These are phyloP conservation scores for Vicugna pacos DNA, from an alignment of 2,113 vertebrate genomes.

Conservation along the genomic window DNA sequence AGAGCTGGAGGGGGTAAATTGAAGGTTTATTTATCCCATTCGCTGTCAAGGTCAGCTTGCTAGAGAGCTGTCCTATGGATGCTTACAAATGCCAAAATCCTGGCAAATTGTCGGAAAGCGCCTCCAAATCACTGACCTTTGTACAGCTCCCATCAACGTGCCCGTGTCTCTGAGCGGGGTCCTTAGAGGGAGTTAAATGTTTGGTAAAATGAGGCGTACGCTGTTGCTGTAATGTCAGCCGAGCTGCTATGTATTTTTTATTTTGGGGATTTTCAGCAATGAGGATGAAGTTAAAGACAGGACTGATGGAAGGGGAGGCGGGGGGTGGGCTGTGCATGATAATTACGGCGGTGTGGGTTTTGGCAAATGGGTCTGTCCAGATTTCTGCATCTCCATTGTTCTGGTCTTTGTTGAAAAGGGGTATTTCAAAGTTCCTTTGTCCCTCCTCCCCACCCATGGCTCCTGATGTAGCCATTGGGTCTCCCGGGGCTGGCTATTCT, in stretches of 20 bases:
- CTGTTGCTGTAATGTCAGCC: conserved; percentile 85
- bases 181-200: conserved; percentile 94
- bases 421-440: background rate
- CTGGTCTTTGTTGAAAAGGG: too few species aligned
- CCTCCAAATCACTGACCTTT: conserved; percentile 99
- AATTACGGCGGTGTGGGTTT: background rate
- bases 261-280: conserved; percentile 74
- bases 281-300: conserved; percentile 53
- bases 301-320: conserved; percentile 44
- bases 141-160: conserved; percentile 95
- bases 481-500: rapidly evolving
- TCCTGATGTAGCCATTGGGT: rapidly evolving
- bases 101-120: conserved; percentile 96
- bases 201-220: conserved; percentile 85
- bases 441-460: background rate
- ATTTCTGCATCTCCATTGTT: background rate
- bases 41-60: conserved; percentile 99
- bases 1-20: conserved; percentile 96
- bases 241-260: conserved; percentile 68
- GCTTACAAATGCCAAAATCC: conserved; percentile 99
- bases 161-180: conserved; percentile 93
- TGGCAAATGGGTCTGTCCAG: background rate
- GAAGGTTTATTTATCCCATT: conserved; percentile 99
- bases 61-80: conserved; percentile 97
- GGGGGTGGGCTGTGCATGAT: background rate